Base-by-base conservation (phyloP, 2,888 invertebrate genomes). In the Leistus spinibarbis region DNA sequence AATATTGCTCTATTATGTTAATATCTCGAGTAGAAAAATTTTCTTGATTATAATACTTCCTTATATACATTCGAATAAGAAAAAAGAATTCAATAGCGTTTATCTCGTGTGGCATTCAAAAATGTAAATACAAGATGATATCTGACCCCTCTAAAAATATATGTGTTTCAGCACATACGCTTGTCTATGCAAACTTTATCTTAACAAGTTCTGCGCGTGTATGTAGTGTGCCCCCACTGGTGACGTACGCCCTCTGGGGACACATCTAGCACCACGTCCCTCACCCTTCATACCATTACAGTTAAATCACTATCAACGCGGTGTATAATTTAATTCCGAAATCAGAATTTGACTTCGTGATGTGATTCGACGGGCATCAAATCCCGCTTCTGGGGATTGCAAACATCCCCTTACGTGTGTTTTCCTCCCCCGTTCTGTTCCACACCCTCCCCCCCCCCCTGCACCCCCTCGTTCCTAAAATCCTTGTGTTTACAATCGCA, bases 281-380 rank as follows among this genome's bases (percentile, higher is more conserved):
- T 4, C 27, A 27, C 27, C 27, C 27, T n/a, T n/a, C n/a, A 77
- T 68, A 60, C 64, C 74, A 75, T 75, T 75, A 69, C 74, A 27
- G 56, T 62, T 73, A 73, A 75, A 69, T 68, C 74, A 75, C 69
- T 69, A 69, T 24, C 63, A 69, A 27, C 27, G 27, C 74, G 24
- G 68, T 75, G 23, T 69, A 75, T 75, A 75, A 75, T 75, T 75
- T 69, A 68, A 75, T 75, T 75, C 74, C 82, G 81, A 83, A 84
- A 83, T 78, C 82, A 82, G 83, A 83, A 80, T 80, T 82, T 85
- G 85, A 85, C 85, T 85, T 83, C 82, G 80, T 84, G 85, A 85
- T 85, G 84, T 82, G 84, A 83, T 84, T 84, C 84, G 85, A 84
- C 85, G 84, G 85, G 84, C 85, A 85, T 85, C 85, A 85, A 85